These are phyloP conservation scores for Troides aeacus DNA, from an alignment of 2,888 invertebrate species.

Conservation along the genomic window DNA sequence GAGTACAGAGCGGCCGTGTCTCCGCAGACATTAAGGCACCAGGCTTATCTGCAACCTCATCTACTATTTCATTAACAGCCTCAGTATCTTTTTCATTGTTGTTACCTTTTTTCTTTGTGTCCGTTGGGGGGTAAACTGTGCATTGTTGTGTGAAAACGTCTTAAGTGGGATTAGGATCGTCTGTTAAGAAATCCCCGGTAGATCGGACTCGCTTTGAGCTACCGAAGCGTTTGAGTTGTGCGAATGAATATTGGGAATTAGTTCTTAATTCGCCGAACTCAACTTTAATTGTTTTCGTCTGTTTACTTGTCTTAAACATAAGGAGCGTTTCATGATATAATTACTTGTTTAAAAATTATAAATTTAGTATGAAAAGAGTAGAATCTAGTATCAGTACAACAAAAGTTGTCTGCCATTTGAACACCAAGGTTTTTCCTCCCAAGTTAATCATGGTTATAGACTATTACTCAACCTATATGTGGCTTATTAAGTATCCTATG, in stretches of 20 bases:
- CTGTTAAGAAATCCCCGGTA: constrained; percentile 20
- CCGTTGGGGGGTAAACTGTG: constrained; percentile 61
- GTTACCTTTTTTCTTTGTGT: constrained; percentile 49
- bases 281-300: too few species aligned
- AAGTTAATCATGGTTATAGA: too few species aligned
- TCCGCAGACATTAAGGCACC: constrained; percentile 63
- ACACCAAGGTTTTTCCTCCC: too few species aligned
- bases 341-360: too few species aligned
- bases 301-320: too few species aligned
- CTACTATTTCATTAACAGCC: constrained; percentile 59
- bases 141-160: constrained; percentile 53
- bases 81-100: constrained; percentile 35
- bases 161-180: constrained; percentile 55
- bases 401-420: too few species aligned
- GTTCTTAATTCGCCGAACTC: too few species aligned
- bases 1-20: constrained; percentile 34
- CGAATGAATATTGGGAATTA: constrained; percentile 25
- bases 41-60: constrained; percentile 54
- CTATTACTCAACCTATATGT: too few species aligned
- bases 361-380: too few species aligned
- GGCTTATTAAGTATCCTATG: too few species aligned
- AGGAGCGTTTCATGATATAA: too few species aligned
- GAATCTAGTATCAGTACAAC: too few species aligned
- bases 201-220: constrained; percentile 31
- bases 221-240: constrained; percentile 41